Evolutionary conservation across 1,140 invertebrate species (phyloP).

Genomic region (Pseudachorutes palmiensis): DNA sequence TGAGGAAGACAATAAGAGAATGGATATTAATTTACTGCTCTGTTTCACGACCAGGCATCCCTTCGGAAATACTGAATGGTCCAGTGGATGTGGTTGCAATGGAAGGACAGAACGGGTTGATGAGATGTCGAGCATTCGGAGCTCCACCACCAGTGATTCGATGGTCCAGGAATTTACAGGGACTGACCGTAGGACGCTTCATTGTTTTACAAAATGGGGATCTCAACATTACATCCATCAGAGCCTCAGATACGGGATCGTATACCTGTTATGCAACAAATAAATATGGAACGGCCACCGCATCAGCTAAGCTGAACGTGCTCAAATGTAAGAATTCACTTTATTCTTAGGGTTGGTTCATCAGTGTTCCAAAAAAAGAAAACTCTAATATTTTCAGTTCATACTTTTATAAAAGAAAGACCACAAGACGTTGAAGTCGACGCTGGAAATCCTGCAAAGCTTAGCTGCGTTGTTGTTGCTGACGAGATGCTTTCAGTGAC

Average conservation of each 20-base stretch:
- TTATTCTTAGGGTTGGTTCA: too few species aligned
- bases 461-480: constrained; percentile 81
- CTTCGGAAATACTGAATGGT: too few species aligned
- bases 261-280: background rate
- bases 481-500: constrained; percentile 68
- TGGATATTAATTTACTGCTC: too few species aligned
- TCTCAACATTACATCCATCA: background rate
- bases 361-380: too few species aligned
- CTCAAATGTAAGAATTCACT: background rate
- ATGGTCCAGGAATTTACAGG: background rate
- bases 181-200: background rate
- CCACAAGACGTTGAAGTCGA: constrained; percentile 85
- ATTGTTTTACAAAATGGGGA: background rate
- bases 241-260: background rate
- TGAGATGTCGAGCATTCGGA: too few species aligned
- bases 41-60: too few species aligned
- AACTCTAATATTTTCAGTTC: constrained; percentile 52
- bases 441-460: constrained; percentile 78
- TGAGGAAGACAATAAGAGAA: too few species aligned
- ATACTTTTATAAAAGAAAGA: constrained; percentile 39
- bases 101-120: too few species aligned
- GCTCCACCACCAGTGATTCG: background rate
- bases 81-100: too few species aligned
- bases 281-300: background rate
- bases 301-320: background rate